Evolutionary conservation across 1,140 invertebrate genomes (phyloP), one percentile per base, ranked within the genome.

Genomic region (Lepidotrigona ventralis): DNA sequence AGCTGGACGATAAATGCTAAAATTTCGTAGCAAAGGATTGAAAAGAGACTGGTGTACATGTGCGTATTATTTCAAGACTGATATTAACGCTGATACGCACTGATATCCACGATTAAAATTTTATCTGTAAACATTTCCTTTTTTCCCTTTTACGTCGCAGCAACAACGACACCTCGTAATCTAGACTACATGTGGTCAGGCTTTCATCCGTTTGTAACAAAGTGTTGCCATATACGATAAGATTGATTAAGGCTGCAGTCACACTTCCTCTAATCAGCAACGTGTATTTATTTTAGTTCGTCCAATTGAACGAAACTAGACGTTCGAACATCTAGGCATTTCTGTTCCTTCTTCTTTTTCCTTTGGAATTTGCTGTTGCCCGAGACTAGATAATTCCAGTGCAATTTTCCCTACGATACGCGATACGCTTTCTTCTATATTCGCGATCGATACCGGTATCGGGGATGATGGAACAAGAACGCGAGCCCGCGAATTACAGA

Each of bases 401-500:
- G 8, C 5, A 23, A 26, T 17, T 33, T 51, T 53, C 19, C 8
- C 1, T 71, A 15, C 1, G 64, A 2, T 46, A 53, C 23, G 21
- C 9, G 21, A 21, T 69, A 39, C 15, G 15, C 2, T 56, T 26
- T 53, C 2, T 56, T 26, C 33, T 12, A 12, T 33, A n/a, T n/a
- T n/a, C n/a, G n/a, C 53, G 17, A 6, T 17, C 9, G 11, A 54
- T 54, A 60, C 8, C 6, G 4, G 6, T 26, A 58, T 8, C 19
- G 9, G 39, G 29, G 33, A 87, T 87, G 81, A 87, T 87, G 85
- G 72, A 87, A 39, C 17, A 23, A 29, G 21, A 12, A 33, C 60
- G 17, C 14, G 74, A 54, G 51, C 85, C 86, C 4, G 19, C 71
- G 2, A 90, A 86, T 72, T 79, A 86, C 82, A 88, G 85, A 39